Evolutionary conservation across 2,888 invertebrate genomes (phyloP).

Genomic region (Euproctis similis): DNA sequence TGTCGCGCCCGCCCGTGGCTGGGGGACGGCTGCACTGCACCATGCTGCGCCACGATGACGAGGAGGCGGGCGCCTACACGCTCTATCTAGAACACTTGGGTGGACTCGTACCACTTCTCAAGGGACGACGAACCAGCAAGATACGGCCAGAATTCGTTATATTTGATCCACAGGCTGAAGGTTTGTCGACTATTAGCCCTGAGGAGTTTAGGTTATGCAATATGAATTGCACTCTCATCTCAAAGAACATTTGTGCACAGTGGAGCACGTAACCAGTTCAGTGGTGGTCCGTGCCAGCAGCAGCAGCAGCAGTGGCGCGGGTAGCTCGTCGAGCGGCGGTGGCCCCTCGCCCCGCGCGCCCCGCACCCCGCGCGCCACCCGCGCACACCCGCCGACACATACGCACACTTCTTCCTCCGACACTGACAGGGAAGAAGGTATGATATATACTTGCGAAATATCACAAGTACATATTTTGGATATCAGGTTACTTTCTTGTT

Average conservation of each 20-base stretch:
- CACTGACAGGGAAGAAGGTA: constrained; percentile 75
- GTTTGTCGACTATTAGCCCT: constrained; percentile 54
- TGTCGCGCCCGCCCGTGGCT: constrained; percentile 87
- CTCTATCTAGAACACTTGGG: constrained; percentile 96
- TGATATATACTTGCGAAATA: not conserved
- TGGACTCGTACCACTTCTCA: constrained; percentile 95
- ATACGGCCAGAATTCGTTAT: constrained; percentile 98
- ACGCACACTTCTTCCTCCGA: constrained; percentile 74
- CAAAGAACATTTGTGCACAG: constrained; percentile 1
- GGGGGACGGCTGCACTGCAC: constrained; percentile 95
- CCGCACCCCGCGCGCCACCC: constrained; percentile 24
- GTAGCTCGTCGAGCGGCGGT: constrained; percentile 38
- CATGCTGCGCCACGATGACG: constrained; percentile 95
- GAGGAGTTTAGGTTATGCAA: not conserved
- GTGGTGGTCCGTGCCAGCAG: constrained; percentile 37
- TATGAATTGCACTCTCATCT: not conserved
- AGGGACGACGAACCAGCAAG: constrained; percentile 96
- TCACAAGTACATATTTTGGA: too few relatives aligned
- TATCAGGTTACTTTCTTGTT: too few relatives aligned
- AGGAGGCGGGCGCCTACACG: constrained; percentile 87
- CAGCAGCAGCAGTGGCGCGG: constrained; percentile 51
- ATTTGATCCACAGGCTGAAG: constrained; percentile 92
- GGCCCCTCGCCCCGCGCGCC: constrained; percentile 32
- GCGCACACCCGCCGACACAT: constrained; percentile 17
- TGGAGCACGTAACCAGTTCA: constrained; percentile 21